A percentile compares a stretch with the other conserved stretches of the same genome.
Conservation (phyloP, 2,888 invertebrate species). For the Oxycera nigricornis region DNA sequence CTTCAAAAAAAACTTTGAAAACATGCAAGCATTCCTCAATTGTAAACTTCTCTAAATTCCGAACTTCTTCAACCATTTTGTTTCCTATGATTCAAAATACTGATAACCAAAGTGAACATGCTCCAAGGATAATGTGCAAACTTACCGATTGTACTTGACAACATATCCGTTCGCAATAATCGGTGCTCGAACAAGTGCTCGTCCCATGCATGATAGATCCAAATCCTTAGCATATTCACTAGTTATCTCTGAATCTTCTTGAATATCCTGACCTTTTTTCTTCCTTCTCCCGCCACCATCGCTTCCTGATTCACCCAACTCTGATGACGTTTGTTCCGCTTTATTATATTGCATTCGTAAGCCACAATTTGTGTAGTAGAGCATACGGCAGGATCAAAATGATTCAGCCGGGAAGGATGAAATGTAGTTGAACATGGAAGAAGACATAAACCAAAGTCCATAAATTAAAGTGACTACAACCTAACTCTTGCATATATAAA, state of each 20-base stretch:
- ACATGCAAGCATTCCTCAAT: too few species aligned
- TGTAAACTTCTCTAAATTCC: too few species aligned
- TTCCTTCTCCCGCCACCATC: constrained; percentile 40
- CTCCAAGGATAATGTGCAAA: too few species aligned
- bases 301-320: neutral
- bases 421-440: constrained; percentile 23
- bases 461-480: constrained; percentile 44
- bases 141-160: constrained; percentile 52
- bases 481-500: constrained; percentile 42
- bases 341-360: neutral
- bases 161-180: constrained; percentile 58
- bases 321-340: constrained; percentile 19
- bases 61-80: too few species aligned
- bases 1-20: too few species aligned
- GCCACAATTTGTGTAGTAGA: neutral
- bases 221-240: constrained; percentile 53
- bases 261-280: constrained; percentile 53
- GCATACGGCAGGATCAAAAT: constrained; percentile 14
- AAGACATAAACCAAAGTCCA: constrained; percentile 42
- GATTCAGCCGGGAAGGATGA: constrained; percentile 31
- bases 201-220: constrained; percentile 59
- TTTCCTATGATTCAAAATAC: too few species aligned
- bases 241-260: constrained; percentile 56
- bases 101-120: too few species aligned
- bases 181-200: constrained; percentile 58